Evolutionary conservation across 2,797 vertebrate species (phyloP).

Genomic region (Tympanoctomys barrerae): DNA sequence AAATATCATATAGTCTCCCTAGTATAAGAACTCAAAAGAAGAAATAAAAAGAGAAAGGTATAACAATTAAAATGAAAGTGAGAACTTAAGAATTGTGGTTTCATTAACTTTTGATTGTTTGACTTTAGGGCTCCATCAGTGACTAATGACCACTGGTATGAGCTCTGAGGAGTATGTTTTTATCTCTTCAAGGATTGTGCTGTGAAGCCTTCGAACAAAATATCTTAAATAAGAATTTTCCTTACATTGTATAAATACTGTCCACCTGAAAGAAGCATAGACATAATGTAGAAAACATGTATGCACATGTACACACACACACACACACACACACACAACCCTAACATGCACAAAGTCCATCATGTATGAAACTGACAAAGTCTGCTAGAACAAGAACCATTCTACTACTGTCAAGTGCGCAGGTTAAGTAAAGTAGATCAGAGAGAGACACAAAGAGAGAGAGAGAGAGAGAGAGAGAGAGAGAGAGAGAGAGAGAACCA

Average conservation of each 20-base stretch:
- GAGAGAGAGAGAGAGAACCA: not conserved
- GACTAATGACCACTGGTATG: not conserved
- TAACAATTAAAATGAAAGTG: too few relatives aligned
- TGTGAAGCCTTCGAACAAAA: not conserved
- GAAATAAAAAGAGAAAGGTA: too few relatives aligned
- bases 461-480: too few relatives aligned
- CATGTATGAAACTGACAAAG: not conserved
- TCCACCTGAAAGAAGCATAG: not conserved
- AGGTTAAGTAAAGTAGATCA: not conserved
- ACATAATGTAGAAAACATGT: not conserved
- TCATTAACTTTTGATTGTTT: not conserved
- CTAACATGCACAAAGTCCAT: not conserved
- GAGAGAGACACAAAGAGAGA: too few relatives aligned
- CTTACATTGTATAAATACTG: conserved; percentile 12
- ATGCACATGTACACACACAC: too few relatives aligned
- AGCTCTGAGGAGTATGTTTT: not conserved
- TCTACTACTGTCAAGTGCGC: not conserved
- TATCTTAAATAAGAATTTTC: not conserved
- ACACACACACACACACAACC: not conserved
- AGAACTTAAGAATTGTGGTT: not conserved
- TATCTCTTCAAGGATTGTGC: not conserved
- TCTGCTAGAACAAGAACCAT: not conserved
- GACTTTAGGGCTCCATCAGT: not conserved
- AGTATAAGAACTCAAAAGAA: too few relatives aligned
- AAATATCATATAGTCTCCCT: too few relatives aligned